These are phyloP conservation scores for Tichodroma muraria DNA, from an alignment of 2,113 vertebrate species.

Conservation along the genomic window DNA sequence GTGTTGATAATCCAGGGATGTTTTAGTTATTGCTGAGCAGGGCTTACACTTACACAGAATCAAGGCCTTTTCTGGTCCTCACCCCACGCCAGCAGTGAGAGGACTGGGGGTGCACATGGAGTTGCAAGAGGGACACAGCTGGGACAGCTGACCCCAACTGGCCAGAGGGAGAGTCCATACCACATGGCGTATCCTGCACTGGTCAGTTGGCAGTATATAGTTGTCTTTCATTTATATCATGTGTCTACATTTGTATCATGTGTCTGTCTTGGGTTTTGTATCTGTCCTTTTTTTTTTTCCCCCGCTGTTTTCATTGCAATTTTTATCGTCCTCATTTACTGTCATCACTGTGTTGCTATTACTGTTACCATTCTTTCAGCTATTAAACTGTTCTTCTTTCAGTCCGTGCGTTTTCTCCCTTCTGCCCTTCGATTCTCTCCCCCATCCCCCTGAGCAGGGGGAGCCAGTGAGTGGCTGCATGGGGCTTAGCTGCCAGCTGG, in stretches of 20 bases:
- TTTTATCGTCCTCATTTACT: neutral
- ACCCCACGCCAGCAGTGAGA: fast-evolving
- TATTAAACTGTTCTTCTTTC: neutral
- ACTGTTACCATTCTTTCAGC: neutral
- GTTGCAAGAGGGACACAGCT: neutral
- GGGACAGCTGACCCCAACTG: neutral
- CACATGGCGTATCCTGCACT: neutral
- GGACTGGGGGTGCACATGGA: no score
- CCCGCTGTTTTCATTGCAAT: neutral
- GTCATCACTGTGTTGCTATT: neutral
- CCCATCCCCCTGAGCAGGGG: neutral
- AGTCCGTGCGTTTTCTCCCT: neutral
- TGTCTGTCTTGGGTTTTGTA: neutral
- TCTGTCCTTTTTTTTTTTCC: fast-evolving
- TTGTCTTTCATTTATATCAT: neutral
- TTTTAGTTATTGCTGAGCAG: neutral
- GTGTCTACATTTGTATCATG: no score
- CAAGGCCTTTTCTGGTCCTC: neutral
- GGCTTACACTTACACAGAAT: neutral
- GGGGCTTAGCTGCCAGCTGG: neutral
- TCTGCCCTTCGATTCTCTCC: neutral
- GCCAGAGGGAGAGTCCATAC: neutral
- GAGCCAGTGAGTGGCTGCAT: fast-evolving
- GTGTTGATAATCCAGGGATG: neutral
- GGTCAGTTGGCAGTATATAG: neutral